Evolutionary conservation across 2,797 vertebrate species (phyloP).

Genomic region (Mormyrus proboscirostris): DNA sequence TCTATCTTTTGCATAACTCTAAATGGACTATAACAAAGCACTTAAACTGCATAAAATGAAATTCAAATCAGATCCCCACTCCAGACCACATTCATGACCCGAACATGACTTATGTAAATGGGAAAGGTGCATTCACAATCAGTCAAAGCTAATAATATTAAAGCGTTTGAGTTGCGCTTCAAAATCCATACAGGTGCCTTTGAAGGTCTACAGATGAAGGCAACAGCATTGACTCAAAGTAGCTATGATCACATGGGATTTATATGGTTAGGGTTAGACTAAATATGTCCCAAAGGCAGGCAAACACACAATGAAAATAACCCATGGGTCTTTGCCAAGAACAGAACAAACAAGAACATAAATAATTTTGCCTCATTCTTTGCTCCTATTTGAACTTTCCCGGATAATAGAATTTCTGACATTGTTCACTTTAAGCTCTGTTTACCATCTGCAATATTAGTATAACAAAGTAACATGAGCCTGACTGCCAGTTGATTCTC

Average conservation of each 20-base stretch:
- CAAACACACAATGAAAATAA: not conserved
- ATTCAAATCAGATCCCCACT: conserved; percentile 41
- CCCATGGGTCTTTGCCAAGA: not conserved
- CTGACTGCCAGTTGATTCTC: not conserved
- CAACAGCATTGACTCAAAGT: not conserved
- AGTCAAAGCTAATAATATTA: not conserved
- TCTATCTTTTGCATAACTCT: not conserved
- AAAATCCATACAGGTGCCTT: not conserved
- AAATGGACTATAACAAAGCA: conserved; percentile 6
- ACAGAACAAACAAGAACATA: not conserved
- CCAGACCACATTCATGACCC: not conserved
- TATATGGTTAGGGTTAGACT: not conserved
- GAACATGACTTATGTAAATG: conserved; percentile 4
- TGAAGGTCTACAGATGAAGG: not conserved
- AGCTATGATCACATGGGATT: not conserved
- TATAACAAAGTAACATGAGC: not conserved
- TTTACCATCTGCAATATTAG: not conserved
- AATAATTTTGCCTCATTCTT: not conserved
- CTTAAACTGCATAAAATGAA: not conserved
- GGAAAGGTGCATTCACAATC: not conserved
- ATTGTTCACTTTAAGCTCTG: not conserved
- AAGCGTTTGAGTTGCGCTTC: not conserved
- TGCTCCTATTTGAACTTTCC: not conserved
- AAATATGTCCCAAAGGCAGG: not conserved
- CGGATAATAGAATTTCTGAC: not conserved